phyloP scores from a whole-genome alignment of 2,797 vertebrate genomes.

The Ibycter americanus region DNA sequence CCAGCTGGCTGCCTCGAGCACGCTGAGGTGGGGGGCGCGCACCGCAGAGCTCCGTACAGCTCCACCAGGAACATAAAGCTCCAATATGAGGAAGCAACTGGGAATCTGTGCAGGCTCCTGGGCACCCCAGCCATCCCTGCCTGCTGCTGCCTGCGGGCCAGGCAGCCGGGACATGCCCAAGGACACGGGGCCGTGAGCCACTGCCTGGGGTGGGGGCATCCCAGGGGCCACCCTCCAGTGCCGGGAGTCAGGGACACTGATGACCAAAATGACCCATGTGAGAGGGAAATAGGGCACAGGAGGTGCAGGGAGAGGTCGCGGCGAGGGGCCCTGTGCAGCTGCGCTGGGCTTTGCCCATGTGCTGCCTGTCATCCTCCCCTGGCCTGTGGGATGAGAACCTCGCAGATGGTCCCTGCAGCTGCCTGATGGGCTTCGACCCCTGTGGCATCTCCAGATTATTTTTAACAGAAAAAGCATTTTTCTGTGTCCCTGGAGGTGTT shows the following conservation, averaged over 20 bases:
- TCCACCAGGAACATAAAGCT: not conserved
- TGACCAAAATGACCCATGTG: not conserved
- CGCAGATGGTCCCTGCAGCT: fast-evolving
- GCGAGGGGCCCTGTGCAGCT: not conserved
- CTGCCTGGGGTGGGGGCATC: not conserved
- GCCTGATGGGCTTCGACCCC: not conserved
- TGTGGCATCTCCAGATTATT: not conserved
- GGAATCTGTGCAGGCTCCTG: not conserved
- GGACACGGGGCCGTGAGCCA: fast-evolving
- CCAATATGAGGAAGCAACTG: not conserved
- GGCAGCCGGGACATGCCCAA: not conserved
- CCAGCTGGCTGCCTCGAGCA: not conserved
- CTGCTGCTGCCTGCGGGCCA: not conserved
- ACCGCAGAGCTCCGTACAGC: too few species aligned
- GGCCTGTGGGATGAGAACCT: not conserved
- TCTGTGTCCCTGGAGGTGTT: not conserved
- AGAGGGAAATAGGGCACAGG: not conserved
- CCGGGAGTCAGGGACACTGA: not conserved
- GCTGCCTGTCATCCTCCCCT: fast-evolving
- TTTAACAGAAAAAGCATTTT: not conserved
- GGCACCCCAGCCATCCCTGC: too few species aligned
- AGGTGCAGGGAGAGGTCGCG: not conserved
- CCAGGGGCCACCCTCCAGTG: not conserved
- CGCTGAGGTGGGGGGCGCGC: not conserved
- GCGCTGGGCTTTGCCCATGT: not conserved